phyloP scores from a whole-genome alignment of 1,140 invertebrate genomes.

The Radopholus similis region DNA sequence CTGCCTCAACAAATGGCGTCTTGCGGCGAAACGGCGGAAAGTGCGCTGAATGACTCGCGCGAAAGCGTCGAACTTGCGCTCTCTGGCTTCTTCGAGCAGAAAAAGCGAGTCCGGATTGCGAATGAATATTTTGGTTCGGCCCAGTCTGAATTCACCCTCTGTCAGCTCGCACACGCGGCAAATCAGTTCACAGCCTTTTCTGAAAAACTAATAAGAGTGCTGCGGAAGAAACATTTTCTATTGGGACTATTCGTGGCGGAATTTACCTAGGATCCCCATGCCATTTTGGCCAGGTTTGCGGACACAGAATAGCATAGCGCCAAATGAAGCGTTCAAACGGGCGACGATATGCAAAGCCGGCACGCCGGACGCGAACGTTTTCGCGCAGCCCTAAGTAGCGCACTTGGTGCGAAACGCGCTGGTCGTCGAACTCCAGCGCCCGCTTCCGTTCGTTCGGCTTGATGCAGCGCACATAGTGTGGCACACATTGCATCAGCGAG shows the following conservation, averaged over 20 bases:
- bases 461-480: slow-evolving; percentile 74
- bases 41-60: slow-evolving; percentile 73
- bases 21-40: slow-evolving; percentile 70
- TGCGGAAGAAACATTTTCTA: neutral
- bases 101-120: slow-evolving; percentile 76
- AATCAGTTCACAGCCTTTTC: slow-evolving; percentile 63
- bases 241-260: too few relatives aligned
- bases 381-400: slow-evolving; percentile 70
- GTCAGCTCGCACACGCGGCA: slow-evolving; percentile 68
- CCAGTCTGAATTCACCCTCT: slow-evolving; percentile 70
- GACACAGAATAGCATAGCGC: slow-evolving; percentile 68
- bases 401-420: slow-evolving; percentile 67
- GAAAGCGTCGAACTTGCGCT: slow-evolving; percentile 71
- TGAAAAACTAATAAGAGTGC: neutral
- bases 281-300: slow-evolving; percentile 71
- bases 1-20: slow-evolving; percentile 67
- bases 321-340: slow-evolving; percentile 69
- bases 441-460: slow-evolving; percentile 76
- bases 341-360: slow-evolving; percentile 70
- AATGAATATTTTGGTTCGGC: slow-evolving; percentile 72
- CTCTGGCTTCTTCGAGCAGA: slow-evolving; percentile 71
- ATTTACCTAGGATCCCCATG: slow-evolving; percentile 67
- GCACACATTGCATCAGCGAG: slow-evolving; percentile 71
- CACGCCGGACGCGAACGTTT: slow-evolving; percentile 69
- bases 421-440: slow-evolving; percentile 73